Evolutionary conservation across 2,888 invertebrate genomes (phyloP).

Genomic region (Cantharis flavilabris): DNA sequence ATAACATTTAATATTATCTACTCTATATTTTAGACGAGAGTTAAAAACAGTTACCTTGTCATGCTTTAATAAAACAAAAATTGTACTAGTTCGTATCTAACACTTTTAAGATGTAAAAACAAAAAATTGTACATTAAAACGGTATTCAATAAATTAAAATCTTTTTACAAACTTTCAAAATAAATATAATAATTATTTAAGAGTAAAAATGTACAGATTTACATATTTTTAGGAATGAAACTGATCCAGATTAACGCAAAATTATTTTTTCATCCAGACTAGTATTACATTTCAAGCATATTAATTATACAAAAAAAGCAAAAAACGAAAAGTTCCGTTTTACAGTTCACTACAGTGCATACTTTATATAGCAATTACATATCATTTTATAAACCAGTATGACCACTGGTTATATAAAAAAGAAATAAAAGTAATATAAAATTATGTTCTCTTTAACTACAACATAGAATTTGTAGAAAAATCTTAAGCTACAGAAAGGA

Average conservation of each 20-base stretch:
- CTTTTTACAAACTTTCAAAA: not conserved
- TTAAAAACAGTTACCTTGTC: not conserved
- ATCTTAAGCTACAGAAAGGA: conserved; percentile 32
- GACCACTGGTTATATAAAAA: not conserved
- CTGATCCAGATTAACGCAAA: not conserved
- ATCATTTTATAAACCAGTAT: not conserved
- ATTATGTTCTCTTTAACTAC: conserved; percentile 3
- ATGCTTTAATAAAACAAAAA: not conserved
- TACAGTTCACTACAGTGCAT: not conserved
- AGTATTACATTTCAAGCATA: not conserved
- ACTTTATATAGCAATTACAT: not conserved
- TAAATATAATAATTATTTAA: not conserved
- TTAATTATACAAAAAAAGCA: not conserved
- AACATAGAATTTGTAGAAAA: conserved; percentile 11
- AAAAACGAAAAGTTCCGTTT: not conserved
- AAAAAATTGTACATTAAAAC: not conserved
- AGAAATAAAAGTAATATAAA: not conserved
- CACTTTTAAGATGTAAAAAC: not conserved
- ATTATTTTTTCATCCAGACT: not conserved
- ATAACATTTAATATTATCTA: not conserved
- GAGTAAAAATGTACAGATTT: not conserved
- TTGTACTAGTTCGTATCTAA: not conserved
- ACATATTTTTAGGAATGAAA: not conserved
- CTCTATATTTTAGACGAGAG: not conserved
- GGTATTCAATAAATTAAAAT: not conserved